A percentile compares a stretch with the other conserved stretches of the same genome.
Conservation (phyloP, 1,140 invertebrate genomes). For the Hypothenemus hampei region DNA sequence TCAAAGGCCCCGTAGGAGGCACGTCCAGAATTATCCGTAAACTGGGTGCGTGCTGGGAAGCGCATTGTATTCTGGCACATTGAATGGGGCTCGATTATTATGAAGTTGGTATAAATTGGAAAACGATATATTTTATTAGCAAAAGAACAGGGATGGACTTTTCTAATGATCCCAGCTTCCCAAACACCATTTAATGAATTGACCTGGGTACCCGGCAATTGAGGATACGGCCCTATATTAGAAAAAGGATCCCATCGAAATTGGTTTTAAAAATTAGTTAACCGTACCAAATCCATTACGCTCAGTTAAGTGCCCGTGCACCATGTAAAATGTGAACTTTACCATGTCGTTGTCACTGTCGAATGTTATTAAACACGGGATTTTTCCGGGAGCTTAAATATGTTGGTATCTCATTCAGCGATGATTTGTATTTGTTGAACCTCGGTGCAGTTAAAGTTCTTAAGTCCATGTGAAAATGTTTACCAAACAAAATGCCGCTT, state of each 20-base stretch:
- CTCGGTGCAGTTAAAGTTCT: conserved; percentile 6
- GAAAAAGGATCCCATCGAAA: conserved; percentile 2
- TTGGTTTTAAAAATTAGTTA: conserved; percentile 10
- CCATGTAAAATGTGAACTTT: not conserved
- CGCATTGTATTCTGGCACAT: not conserved
- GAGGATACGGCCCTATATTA: no score
- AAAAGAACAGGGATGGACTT: no score
- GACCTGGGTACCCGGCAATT: no score
- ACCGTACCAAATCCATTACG: conserved; percentile 14
- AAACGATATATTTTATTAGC: no score
- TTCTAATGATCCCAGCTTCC: no score
- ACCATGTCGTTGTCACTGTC: conserved; percentile 7
- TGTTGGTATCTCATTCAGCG: conserved; percentile 4
- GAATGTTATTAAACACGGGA: conserved; percentile 11
- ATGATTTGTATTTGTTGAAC: conserved; percentile 13
- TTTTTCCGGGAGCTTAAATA: conserved; percentile 1
- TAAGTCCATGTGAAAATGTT: conserved; percentile 21
- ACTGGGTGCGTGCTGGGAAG: not conserved
- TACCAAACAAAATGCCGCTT: conserved; percentile 12
- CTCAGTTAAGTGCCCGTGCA: conserved; percentile 12
- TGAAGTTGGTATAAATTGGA: no score
- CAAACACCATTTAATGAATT: no score
- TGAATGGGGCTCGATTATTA: no score
- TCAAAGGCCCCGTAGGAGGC: not conserved
- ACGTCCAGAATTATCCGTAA: conserved; percentile 1